These are phyloP conservation scores for Atherinomorus stipes DNA, from an alignment of 2,113 vertebrate species.

Conservation along the genomic window DNA sequence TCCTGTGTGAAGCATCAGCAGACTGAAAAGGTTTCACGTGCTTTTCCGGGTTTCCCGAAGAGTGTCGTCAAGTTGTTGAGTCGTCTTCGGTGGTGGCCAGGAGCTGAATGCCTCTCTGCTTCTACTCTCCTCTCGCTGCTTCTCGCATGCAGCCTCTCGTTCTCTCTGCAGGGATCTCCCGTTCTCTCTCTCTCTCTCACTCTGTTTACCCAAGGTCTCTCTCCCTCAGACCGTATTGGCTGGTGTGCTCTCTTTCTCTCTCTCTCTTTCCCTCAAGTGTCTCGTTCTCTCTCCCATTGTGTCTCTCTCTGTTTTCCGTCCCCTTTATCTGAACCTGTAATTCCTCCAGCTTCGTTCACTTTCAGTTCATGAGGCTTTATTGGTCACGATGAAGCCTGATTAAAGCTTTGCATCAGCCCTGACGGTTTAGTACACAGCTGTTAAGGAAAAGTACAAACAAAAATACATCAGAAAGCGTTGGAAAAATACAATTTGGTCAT, in stretches of 20 bases:
- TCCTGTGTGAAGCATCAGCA: neutral
- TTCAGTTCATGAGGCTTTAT: neutral
- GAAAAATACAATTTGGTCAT: neutral
- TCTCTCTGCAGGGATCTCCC: constrained; percentile 34
- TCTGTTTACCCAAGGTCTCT: constrained; percentile 15
- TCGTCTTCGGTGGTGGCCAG: constrained; percentile 23
- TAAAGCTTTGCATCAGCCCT: neutral
- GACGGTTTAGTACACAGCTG: neutral
- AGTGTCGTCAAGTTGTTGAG: constrained; percentile 32
- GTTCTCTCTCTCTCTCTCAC: constrained; percentile 15
- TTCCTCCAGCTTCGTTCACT: neutral
- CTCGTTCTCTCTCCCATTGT: constrained; percentile 1
- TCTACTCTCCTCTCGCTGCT: constrained; percentile 25
- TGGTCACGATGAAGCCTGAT: neutral
- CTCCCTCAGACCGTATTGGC: constrained; percentile 17
- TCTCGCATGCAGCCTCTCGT: constrained; percentile 33
- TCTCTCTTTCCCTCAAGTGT: neutral
- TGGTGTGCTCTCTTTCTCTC: neutral
- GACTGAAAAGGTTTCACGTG: neutral
- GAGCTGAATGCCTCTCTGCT: constrained; percentile 37
- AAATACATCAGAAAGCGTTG: neutral
- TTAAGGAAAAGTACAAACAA: neutral
- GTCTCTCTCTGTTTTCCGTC: neutral
- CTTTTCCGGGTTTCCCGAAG: constrained; percentile 15
- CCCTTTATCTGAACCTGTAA: constrained; percentile 6